Base-by-base conservation (phyloP, 1,140 invertebrate genomes). In the Drosophila repleta region DNA sequence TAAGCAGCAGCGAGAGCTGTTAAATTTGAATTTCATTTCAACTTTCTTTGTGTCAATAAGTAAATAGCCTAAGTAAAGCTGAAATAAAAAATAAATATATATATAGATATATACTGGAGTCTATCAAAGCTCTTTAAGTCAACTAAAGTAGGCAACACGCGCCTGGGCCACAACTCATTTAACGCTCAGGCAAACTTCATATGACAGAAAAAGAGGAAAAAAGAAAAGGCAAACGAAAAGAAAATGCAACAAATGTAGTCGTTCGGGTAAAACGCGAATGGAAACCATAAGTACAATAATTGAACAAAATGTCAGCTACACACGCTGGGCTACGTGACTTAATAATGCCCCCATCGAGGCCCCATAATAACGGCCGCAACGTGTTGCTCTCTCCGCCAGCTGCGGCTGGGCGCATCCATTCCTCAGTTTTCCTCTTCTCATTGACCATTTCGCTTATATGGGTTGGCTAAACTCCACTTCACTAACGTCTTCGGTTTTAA, bases 261-360 rank as follows among this genome's bases (percentile, higher is more conserved):
- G 60, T 63, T 63, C 24, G 51, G 49, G 69, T 57, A 58, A 58
- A 76, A 85, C 74, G 82, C 81, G 69, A 69, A 81, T 63, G 66
- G 78, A 87, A 85, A 85, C 82, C 80, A 68, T 78, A 87, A 85
- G 81, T 81, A 85, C 77, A 64, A 81, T 84, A 85, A 85, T 85
- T 85, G 81, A 87, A 81, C 82, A 85, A 85, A 85, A 74, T 85
- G 81, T 87, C 81, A 85, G 78, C 82, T 77, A 78, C 82, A 85
- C 74, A 81, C 74, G 64, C 71, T 78, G 69, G 69, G 69, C 69
- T 87, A 85, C 81, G 81, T 85, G 81, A 85, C 81, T 87, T 85
- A 85, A 85, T 85, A 85, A 87, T 77, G 77, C 63, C 70, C 70
- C 70, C 21, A 65, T 87, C n/a, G 77, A 66, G 75, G 82, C 55